Percentiles rank a stretch among this genome's conserved stretches.
Conservation (phyloP, 2,113 vertebrate genomes). For the Vidua chalybeata region DNA sequence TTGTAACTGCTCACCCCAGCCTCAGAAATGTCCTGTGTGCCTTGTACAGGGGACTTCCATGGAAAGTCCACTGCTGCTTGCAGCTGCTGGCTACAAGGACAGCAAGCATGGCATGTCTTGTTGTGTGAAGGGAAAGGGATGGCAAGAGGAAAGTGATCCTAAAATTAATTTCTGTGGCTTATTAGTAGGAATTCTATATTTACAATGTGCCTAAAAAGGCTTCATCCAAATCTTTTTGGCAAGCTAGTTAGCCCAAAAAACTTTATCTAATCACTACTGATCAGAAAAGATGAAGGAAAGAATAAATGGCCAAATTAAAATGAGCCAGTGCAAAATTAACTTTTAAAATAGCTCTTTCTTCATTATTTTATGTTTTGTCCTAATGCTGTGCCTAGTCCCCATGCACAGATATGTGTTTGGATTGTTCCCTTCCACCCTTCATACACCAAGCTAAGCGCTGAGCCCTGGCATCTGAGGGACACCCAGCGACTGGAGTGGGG, state of each 20-base stretch:
- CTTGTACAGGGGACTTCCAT: not conserved
- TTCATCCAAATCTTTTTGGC: not conserved
- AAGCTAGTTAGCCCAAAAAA: slow-evolving; percentile 21
- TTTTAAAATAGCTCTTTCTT: slow-evolving; percentile 4
- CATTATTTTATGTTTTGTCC: not conserved
- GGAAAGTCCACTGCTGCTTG: not conserved
- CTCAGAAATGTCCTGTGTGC: not conserved
- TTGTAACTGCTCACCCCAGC: rapidly evolving
- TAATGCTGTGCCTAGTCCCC: not conserved
- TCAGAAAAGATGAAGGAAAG: slow-evolving; percentile 41
- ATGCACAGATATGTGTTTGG: not conserved
- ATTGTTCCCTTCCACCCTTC: not conserved
- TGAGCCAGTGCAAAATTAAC: not conserved
- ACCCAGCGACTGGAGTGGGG: not conserved
- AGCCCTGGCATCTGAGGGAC: not conserved
- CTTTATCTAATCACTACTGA: slow-evolving; percentile 35
- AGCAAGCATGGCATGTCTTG: not conserved
- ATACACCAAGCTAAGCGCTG: not conserved
- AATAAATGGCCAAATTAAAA: slow-evolving; percentile 4
- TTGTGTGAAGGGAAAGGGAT: not conserved
- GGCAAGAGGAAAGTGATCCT: not conserved
- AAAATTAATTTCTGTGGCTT: not conserved
- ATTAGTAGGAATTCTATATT: not conserved
- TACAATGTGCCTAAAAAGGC: not conserved
- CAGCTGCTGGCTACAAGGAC: not conserved